phyloP scores from a whole-genome alignment of 2,797 vertebrate species.

The Cryptoprocta ferox region DNA sequence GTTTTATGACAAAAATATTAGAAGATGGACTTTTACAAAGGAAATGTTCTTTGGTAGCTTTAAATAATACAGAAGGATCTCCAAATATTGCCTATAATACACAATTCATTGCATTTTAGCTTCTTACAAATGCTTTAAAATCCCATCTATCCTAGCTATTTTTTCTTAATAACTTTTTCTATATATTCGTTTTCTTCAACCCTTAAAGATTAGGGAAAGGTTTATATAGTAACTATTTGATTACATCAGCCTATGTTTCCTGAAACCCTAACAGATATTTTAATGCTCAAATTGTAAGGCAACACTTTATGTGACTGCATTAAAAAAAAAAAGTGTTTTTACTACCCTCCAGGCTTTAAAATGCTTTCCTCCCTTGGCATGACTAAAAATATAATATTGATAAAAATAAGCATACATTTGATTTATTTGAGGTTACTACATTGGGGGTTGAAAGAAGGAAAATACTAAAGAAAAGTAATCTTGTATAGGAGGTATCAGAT shows the following conservation, averaged over 20 bases:
- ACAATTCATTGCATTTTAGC: conserved; percentile 46
- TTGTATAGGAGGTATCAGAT: neutral
- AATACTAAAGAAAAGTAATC: neutral
- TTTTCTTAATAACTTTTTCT: conserved; percentile 66
- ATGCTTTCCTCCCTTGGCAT: conserved; percentile 20
- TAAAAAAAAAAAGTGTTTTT: neutral
- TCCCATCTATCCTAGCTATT: conserved; percentile 36
- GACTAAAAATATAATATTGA: conserved; percentile 25
- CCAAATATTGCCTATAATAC: conserved; percentile 46
- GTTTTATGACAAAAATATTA: conserved; percentile 40
- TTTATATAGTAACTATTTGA: conserved; percentile 53
- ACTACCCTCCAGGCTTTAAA: neutral
- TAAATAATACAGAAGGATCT: conserved; percentile 48
- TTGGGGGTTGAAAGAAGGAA: fast-evolving
- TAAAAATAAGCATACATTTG: conserved; percentile 22
- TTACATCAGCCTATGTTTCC: conserved; percentile 40
- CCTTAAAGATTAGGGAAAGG: conserved; percentile 65
- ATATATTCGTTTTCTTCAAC: conserved; percentile 35
- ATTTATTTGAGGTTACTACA: neutral
- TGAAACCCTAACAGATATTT: conserved; percentile 50
- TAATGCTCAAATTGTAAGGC: conserved; percentile 52
- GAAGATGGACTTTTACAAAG: conserved; percentile 12
- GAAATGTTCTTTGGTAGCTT: conserved; percentile 27
- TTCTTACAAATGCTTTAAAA: conserved; percentile 54
- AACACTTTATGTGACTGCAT: conserved; percentile 20